phyloP scores from a whole-genome alignment of 2,113 vertebrate species.

The Ochotona princeps region DNA sequence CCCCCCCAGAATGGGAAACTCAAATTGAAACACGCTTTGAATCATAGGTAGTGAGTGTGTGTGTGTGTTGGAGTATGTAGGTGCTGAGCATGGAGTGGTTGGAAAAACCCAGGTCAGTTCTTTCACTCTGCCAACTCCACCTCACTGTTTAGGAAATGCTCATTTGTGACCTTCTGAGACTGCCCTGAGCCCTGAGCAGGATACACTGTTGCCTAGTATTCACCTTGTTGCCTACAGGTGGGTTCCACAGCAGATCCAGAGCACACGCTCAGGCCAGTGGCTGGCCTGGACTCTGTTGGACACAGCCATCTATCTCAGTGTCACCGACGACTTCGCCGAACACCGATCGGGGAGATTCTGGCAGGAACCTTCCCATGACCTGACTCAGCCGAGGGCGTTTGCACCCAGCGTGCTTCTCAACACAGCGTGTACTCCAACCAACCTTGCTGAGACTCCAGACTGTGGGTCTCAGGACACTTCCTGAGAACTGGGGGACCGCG shows the following conservation, averaged over 20 bases:
- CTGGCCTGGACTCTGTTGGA: background rate
- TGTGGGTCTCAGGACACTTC: background rate
- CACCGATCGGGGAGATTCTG: background rate
- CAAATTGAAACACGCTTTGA: background rate
- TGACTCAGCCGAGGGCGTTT: background rate
- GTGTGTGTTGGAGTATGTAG: background rate
- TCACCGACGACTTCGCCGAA: background rate
- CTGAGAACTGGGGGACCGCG: too few relatives aligned
- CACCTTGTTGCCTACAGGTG: background rate
- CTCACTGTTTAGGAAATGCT: conserved; percentile 3
- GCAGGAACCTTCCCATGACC: background rate
- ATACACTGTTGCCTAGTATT: background rate
- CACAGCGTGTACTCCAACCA: too few relatives aligned
- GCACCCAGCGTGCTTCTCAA: background rate
- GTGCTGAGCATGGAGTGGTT: background rate
- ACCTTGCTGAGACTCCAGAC: too few relatives aligned
- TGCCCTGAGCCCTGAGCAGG: background rate
- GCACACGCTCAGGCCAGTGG: background rate
- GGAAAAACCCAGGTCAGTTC: background rate
- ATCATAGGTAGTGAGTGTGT: background rate
- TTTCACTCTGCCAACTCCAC: background rate
- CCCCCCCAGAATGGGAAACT: conserved; percentile 1
- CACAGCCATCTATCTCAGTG: background rate
- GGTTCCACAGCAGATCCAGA: background rate
- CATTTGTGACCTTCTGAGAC: background rate